Evolutionary conservation across 2,113 vertebrate species (phyloP).

Genomic region (Xerus inauris): DNA sequence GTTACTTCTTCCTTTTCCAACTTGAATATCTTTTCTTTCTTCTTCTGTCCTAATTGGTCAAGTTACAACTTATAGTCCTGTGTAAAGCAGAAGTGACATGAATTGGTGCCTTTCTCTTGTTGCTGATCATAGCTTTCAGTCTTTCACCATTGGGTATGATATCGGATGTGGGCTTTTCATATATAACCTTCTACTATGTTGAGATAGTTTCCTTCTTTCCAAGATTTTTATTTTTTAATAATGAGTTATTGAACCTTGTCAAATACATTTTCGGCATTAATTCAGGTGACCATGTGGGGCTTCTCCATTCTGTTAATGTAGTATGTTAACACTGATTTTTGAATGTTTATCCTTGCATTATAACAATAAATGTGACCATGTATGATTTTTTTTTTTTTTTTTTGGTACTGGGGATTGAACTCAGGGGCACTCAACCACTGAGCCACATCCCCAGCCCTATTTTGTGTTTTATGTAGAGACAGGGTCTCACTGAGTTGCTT

Average conservation of each 20-base stretch:
- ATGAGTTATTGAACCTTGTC: conserved; percentile 14
- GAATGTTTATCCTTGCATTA: neutral
- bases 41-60: neutral
- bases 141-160: neutral
- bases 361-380: neutral
- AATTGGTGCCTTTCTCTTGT: neutral
- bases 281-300: neutral
- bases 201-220: neutral
- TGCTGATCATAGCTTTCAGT: neutral
- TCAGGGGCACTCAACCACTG: too few relatives aligned
- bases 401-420: too few relatives aligned
- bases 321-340: neutral
- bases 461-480: too few relatives aligned
- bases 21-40: neutral
- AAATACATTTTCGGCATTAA: neutral
- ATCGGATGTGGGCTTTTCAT: neutral
- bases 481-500: too few relatives aligned
- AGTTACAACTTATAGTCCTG: neutral
- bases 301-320: neutral
- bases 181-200: neutral
- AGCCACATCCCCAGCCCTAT: too few relatives aligned
- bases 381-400: neutral
- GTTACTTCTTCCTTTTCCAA: neutral
- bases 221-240: neutral
- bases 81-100: neutral